A percentile compares a stretch with the other conserved stretches of the same genome.
These are phyloP conservation scores for Conopomorpha cramerella DNA, from an alignment of 1,140 invertebrate genomes.

Conservation along the genomic window DNA sequence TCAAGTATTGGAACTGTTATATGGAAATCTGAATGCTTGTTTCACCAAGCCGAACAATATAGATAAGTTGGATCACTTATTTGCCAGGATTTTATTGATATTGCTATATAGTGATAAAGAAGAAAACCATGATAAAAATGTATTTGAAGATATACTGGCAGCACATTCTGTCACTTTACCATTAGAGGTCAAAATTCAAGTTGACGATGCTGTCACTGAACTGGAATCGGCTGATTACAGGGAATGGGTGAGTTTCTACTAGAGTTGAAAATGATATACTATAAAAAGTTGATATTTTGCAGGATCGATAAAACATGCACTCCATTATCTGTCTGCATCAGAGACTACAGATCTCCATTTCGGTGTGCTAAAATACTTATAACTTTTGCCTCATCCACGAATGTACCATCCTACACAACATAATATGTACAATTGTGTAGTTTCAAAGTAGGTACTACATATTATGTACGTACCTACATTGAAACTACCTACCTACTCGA, in stretches of 20 bases:
- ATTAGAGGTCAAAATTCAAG: conserved; percentile 74
- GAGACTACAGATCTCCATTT: too few relatives aligned
- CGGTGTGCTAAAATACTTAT: too few relatives aligned
- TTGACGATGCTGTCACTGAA: conserved; percentile 79
- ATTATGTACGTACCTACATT: too few relatives aligned
- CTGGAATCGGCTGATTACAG: conserved; percentile 82
- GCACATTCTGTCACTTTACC: conserved; percentile 69
- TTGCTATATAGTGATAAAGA: conserved; percentile 16
- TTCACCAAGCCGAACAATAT: conserved; percentile 46
- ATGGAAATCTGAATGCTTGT: conserved; percentile 37
- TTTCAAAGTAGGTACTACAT: too few relatives aligned
- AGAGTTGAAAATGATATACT: conserved; percentile 8
- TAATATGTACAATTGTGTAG: too few relatives aligned
- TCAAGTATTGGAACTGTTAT: conserved; percentile 35
- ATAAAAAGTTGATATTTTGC: conserved; percentile 1
- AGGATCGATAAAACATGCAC: too few relatives aligned
- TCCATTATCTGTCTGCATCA: too few relatives aligned
- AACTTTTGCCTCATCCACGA: too few relatives aligned
- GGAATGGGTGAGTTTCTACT: conserved; percentile 68
- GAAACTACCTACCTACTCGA: too few relatives aligned
- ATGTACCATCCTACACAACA: too few relatives aligned
- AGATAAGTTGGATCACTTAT: conserved; percentile 39
- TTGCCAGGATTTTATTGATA: conserved; percentile 30
- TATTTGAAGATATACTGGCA: conserved; percentile 41
- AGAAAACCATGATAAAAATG: conserved; percentile 8